Percentiles rank a stretch among this genome's conserved stretches.
Evolutionary conservation across 2,888 invertebrate genomes (phyloP).

Genomic region (Euplexia lucipara): DNA sequence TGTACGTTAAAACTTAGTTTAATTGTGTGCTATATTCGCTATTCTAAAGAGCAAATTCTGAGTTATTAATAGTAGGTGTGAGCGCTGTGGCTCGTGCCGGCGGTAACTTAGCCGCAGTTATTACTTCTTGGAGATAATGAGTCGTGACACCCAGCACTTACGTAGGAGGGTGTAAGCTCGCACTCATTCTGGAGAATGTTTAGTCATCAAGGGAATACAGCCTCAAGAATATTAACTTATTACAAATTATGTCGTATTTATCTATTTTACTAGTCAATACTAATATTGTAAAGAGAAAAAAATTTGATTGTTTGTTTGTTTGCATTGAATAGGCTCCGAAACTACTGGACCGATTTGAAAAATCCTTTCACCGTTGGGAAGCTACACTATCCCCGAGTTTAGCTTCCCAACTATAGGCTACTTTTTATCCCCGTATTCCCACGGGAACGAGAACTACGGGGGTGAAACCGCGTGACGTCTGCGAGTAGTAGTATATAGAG

Average conservation of each 20-base stretch:
- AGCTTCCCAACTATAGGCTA: too few species aligned
- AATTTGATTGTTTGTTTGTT: too few species aligned
- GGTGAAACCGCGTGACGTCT: too few species aligned
- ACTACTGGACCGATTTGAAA: too few species aligned
- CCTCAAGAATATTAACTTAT: not conserved
- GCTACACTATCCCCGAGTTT: too few species aligned
- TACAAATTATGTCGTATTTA: not conserved
- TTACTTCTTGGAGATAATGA: slow-evolving; percentile 14
- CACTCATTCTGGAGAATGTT: not conserved
- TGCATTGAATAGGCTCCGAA: too few species aligned
- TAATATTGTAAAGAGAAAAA: too few species aligned
- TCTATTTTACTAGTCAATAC: too few species aligned
- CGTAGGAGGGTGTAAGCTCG: not conserved
- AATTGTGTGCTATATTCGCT: not conserved
- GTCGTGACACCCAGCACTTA: not conserved
- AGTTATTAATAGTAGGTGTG: not conserved
- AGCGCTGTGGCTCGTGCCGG: slow-evolving; percentile 3
- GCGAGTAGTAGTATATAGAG: too few species aligned
- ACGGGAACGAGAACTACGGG: too few species aligned
- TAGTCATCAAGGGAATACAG: not conserved
- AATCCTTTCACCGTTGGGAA: too few species aligned
- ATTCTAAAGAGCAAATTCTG: not conserved
- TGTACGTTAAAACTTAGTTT: not conserved
- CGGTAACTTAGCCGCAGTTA: not conserved
- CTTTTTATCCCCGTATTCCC: too few species aligned